phyloP scores from a whole-genome alignment of 2,113 vertebrate genomes.

The Podocnemis expansa region DNA sequence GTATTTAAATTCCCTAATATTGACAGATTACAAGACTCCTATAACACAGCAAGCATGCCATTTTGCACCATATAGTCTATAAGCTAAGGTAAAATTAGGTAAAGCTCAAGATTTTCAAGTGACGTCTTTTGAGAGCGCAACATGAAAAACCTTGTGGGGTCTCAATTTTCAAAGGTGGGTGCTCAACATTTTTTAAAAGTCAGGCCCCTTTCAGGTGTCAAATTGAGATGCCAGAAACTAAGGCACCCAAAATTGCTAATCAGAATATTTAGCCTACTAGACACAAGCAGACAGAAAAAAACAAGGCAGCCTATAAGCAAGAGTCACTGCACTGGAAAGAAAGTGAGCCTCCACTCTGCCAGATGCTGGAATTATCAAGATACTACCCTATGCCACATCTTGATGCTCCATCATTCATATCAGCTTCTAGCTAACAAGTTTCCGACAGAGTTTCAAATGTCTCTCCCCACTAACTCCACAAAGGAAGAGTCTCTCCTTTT shows the following conservation, averaged over 20 bases:
- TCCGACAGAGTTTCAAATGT: not conserved
- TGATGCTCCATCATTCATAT: not conserved
- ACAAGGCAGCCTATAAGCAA: not conserved
- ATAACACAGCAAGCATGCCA: too few species aligned
- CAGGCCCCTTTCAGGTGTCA: not conserved
- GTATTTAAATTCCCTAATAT: too few species aligned
- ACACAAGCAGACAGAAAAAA: too few species aligned
- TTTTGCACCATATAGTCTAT: too few species aligned
- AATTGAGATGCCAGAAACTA: not conserved
- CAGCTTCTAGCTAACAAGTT: not conserved
- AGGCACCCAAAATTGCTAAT: not conserved
- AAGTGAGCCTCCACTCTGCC: not conserved
- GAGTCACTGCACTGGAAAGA: not conserved
- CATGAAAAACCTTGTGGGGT: not conserved
- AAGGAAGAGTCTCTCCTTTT: not conserved
- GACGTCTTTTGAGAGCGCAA: not conserved
- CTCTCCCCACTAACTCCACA: not conserved
- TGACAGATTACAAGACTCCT: too few species aligned
- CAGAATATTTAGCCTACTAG: too few species aligned
- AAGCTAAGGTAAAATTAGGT: not conserved
- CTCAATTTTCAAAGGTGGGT: not conserved
- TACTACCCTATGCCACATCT: not conserved
- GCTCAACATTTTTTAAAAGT: not conserved
- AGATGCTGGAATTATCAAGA: not conserved
- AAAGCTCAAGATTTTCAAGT: not conserved